A percentile compares a stretch with the other conserved stretches of the same genome.
These are phyloP conservation scores for Pseudomyrmex sp. DNA, from an alignment of 1,140 invertebrate species.

Conservation along the genomic window DNA sequence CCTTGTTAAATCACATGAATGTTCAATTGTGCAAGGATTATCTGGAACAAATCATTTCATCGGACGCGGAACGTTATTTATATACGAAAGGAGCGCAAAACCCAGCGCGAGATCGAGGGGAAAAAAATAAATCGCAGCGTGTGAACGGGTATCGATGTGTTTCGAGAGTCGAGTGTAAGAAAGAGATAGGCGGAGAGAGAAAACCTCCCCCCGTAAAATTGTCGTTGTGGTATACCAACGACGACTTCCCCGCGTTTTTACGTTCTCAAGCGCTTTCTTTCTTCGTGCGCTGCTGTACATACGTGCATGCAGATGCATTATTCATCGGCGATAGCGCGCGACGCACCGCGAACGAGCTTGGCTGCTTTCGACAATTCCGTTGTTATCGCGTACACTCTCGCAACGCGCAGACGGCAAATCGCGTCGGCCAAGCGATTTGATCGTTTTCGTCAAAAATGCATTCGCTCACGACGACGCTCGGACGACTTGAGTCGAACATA, in stretches of 20 bases:
- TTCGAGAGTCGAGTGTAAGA: conserved; percentile 34
- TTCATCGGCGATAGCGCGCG: conserved; percentile 63
- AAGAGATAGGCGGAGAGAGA: neutral
- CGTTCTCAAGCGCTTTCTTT: neutral
- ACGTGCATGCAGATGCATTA: conserved; percentile 60
- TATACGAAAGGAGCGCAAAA: conserved; percentile 33
- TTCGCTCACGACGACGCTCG: neutral
- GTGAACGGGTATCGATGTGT: conserved; percentile 6
- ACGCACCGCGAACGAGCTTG: conserved; percentile 29
- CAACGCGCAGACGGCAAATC: neutral
- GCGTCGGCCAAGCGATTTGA: neutral
- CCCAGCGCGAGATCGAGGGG: conserved; percentile 22
- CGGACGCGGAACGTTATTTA: conserved; percentile 36
- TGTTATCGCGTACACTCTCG: conserved; percentile 8
- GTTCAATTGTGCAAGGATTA: conserved; percentile 23
- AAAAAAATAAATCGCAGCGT: conserved; percentile 41
- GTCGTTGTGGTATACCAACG: conserved; percentile 5
- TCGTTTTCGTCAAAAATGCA: conserved; percentile 36
- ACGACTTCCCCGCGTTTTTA: conserved; percentile 45
- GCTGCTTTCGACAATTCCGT: conserved; percentile 40
- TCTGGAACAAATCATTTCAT: conserved; percentile 30
- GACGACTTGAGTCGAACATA: neutral
- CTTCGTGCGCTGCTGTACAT: neutral
- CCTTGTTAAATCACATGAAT: neutral
- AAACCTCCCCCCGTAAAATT: conserved; percentile 12